Conservation (phyloP, 2,113 vertebrate species). For the Oncorhynchus tshawytscha region DNA sequence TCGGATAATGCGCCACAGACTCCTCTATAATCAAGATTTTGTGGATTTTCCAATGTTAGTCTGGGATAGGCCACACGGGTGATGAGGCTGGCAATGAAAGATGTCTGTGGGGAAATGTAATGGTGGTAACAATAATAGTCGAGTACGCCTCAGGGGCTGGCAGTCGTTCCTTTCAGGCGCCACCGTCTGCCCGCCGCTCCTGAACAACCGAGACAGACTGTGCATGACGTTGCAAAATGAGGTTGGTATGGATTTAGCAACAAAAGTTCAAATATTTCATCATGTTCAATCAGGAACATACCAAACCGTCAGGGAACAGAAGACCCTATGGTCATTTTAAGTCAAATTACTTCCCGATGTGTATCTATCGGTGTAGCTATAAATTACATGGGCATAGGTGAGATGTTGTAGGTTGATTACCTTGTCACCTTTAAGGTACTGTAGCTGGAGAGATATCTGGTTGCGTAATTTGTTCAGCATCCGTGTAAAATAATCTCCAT, state of each 20-base stretch:
- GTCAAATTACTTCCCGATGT: too few relatives aligned
- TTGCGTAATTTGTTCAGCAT: not conserved
- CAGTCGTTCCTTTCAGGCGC: too few relatives aligned
- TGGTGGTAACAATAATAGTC: not conserved
- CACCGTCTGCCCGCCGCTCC: too few relatives aligned
- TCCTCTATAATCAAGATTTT: not conserved
- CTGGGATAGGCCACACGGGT: not conserved
- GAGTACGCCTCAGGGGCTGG: not conserved
- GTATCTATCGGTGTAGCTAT: too few relatives aligned
- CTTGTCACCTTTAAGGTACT: too few relatives aligned
- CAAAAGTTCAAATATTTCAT: conserved; percentile 43
- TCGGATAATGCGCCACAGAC: not conserved
- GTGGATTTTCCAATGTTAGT: not conserved
- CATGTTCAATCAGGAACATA: conserved; percentile 47
- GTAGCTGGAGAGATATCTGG: too few relatives aligned
- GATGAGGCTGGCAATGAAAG: not conserved
- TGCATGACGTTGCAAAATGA: conserved; percentile 47
- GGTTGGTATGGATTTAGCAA: conserved; percentile 43
- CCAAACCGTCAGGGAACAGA: too few relatives aligned
- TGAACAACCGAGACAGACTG: not conserved
- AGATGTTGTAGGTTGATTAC: too few relatives aligned
- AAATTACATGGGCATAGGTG: too few relatives aligned
- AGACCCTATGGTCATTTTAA: too few relatives aligned
- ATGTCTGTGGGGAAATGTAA: not conserved
- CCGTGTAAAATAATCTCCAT: not conserved